A percentile compares a stretch with the other conserved stretches of the same genome.
phyloP scores from a whole-genome alignment of 2,797 vertebrate genomes.

The Vultur gryphus region DNA sequence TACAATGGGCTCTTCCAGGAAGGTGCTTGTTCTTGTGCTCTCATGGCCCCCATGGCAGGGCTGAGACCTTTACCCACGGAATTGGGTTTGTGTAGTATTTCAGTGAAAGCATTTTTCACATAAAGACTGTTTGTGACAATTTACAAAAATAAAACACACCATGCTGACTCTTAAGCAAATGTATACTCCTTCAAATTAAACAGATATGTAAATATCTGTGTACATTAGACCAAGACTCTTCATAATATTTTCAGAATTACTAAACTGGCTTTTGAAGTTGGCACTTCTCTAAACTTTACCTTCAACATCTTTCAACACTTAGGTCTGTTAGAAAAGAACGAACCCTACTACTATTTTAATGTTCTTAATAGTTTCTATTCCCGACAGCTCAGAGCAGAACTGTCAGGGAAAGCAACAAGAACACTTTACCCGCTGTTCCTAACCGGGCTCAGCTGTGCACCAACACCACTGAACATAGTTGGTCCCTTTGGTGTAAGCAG shows the following conservation, averaged over 20 bases:
- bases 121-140: rapidly evolving
- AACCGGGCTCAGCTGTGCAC: neutral
- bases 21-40: neutral
- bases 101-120: neutral
- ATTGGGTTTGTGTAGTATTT: rapidly evolving
- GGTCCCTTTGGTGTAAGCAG: neutral
- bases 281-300: neutral
- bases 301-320: neutral
- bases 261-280: neutral
- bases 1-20: neutral
- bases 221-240: neutral
- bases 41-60: neutral
- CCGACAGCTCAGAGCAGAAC: neutral
- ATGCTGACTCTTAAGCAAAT: neutral
- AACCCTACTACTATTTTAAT: neutral
- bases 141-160: neutral
- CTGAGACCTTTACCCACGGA: neutral
- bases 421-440: rapidly evolving
- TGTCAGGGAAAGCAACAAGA: neutral
- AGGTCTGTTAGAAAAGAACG: neutral
- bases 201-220: neutral
- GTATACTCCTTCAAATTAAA: neutral
- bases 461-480: rapidly evolving
- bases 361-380: neutral
- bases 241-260: neutral